Evolutionary conservation across 2,797 vertebrate genomes (phyloP).

Genomic region (Gila robusta): DNA sequence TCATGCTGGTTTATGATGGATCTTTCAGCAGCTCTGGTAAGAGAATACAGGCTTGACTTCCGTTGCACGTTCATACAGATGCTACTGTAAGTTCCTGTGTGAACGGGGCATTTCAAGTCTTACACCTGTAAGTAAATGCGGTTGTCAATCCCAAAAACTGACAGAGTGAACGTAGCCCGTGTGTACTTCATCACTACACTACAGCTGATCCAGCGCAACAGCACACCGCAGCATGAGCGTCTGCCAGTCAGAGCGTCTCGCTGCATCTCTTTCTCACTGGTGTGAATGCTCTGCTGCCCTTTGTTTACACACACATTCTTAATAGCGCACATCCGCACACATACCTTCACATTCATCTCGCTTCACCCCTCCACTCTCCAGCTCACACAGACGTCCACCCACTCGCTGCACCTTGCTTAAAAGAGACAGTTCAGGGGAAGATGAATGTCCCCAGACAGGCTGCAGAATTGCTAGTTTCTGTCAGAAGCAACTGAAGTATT

Average conservation of each 20-base stretch:
- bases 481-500: constrained; percentile 18
- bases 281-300: background rate
- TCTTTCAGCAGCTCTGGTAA: background rate
- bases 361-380: constrained; percentile 42
- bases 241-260: background rate
- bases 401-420: constrained; percentile 24
- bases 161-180: background rate
- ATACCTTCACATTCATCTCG: constrained; percentile 49
- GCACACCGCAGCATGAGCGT: background rate
- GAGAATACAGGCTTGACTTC: background rate
- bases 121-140: background rate
- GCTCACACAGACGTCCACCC: constrained; percentile 37
- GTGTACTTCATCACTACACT: background rate
- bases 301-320: constrained; percentile 29
- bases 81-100: background rate
- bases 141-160: background rate
- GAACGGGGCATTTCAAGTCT: background rate
- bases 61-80: background rate
- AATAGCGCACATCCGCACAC: constrained; percentile 26
- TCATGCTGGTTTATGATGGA: too few species aligned
- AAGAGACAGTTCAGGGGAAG: constrained; percentile 73
- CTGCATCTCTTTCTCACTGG: constrained; percentile 12
- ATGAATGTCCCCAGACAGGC: constrained; percentile 64
- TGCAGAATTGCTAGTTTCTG: constrained; percentile 25
- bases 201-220: background rate